These are phyloP conservation scores for Parazoanthus swiftii DNA, from an alignment of 92 coral and sea anemone species.

Conservation along the genomic window DNA sequence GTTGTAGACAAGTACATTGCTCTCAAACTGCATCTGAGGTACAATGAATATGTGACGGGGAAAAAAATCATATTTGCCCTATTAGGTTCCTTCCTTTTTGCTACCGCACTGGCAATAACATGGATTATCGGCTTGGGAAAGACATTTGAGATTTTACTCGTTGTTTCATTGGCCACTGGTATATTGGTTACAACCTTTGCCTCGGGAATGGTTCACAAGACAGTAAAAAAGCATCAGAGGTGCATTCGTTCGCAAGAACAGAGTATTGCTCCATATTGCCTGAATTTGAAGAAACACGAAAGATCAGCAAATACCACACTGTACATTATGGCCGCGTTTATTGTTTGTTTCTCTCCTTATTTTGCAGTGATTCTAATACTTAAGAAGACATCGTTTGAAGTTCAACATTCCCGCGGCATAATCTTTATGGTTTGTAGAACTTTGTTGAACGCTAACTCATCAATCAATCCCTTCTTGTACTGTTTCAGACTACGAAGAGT, in stretches of 20 bases:
- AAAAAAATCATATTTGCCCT: neutral
- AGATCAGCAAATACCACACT: conserved; percentile 5
- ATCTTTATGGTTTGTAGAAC: neutral
- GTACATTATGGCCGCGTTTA: neutral
- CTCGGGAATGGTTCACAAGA: neutral
- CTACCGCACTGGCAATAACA: neutral
- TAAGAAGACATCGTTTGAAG: neutral
- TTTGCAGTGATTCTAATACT: neutral
- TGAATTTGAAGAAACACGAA: neutral
- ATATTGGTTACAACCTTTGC: neutral
- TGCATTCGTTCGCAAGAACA: neutral
- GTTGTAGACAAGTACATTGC: conserved; percentile 10
- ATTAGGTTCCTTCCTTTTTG: neutral
- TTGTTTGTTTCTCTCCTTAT: conserved; percentile 1
- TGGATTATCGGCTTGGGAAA: neutral
- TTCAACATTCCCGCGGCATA: neutral
- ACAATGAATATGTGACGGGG: neutral
- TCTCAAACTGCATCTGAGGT: neutral
- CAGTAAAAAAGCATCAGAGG: neutral
- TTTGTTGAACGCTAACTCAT: neutral
- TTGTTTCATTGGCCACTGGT: neutral
- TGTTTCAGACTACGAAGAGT: conserved; percentile 14
- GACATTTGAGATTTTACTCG: neutral
- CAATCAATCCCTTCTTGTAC: conserved; percentile 25
- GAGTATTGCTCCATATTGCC: neutral